These are phyloP conservation scores for Pao palembangensis DNA, from an alignment of 2,113 vertebrate species.

Conservation along the genomic window DNA sequence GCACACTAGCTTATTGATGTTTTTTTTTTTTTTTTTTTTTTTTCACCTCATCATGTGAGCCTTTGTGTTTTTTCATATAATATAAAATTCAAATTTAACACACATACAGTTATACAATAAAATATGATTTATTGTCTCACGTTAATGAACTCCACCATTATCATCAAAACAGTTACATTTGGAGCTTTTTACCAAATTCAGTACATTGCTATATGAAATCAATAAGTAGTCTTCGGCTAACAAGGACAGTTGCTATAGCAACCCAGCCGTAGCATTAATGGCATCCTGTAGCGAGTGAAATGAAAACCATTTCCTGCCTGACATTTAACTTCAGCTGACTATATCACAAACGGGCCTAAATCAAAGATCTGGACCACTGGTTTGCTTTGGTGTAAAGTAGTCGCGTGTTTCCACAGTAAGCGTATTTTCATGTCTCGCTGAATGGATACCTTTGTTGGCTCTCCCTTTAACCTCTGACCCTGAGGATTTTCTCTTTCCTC, in stretches of 20 bases:
- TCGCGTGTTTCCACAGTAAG: neutral
- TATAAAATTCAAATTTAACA: neutral
- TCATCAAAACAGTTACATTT: neutral
- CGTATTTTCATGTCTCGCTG: neutral
- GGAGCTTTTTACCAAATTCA: constrained; percentile 2
- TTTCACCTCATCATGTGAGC: neutral
- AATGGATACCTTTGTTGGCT: neutral
- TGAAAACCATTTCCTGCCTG: constrained; percentile 23
- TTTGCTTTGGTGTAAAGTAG: neutral
- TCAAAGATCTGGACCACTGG: neutral
- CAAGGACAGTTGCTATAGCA: constrained; percentile 40
- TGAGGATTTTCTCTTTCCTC: neutral
- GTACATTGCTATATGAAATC: constrained; percentile 6
- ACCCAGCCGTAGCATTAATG: constrained; percentile 28
- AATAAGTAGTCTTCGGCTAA: constrained; percentile 12
- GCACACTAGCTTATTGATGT: neutral
- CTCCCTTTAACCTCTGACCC: neutral
- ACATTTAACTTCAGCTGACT: constrained; percentile 24
- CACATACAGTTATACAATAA: neutral
- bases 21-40: too few relatives aligned
- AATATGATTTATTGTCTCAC: neutral
- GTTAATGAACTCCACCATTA: neutral
- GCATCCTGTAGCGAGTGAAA: constrained; percentile 22
- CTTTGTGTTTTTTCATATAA: too few relatives aligned
- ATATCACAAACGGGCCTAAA: neutral